These are phyloP conservation scores for Mastomys coucha DNA, from an alignment of 2,113 vertebrate species.

Conservation along the genomic window DNA sequence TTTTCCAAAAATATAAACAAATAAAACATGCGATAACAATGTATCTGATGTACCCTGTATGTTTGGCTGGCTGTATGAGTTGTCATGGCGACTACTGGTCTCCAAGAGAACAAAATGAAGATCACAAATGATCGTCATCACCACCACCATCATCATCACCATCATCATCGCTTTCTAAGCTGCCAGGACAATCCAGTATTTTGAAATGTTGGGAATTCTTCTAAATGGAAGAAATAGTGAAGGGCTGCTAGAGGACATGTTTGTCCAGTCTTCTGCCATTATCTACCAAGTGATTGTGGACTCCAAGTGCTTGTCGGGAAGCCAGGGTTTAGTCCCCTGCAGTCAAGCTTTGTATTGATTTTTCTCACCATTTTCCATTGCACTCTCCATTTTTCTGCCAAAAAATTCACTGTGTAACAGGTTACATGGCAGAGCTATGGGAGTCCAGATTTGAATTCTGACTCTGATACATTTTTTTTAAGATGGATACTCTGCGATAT, in stretches of 20 bases:
- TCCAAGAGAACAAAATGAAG: background rate
- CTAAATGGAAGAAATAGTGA: background rate
- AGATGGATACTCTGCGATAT: background rate
- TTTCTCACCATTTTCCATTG: background rate
- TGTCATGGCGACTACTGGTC: fast-evolving
- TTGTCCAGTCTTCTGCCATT: background rate
- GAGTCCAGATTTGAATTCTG: background rate
- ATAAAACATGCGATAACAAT: too few relatives aligned
- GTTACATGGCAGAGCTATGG: background rate
- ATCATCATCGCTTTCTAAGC: background rate
- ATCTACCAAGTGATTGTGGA: background rate
- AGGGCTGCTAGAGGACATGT: background rate
- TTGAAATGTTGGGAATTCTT: background rate
- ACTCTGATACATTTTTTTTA: background rate
- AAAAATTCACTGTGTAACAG: background rate
- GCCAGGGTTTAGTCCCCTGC: background rate
- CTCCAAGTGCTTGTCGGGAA: background rate
- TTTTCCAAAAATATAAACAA: background rate
- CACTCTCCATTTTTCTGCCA: background rate
- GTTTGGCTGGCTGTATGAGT: too few relatives aligned
- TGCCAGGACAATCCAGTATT: background rate
- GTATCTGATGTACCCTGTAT: background rate
- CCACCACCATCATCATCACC: too few relatives aligned
- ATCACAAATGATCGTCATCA: too few relatives aligned
- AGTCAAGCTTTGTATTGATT: background rate